Base-by-base conservation (phyloP, 2,797 vertebrate species). In the Myoxocephalus aenaeus region DNA sequence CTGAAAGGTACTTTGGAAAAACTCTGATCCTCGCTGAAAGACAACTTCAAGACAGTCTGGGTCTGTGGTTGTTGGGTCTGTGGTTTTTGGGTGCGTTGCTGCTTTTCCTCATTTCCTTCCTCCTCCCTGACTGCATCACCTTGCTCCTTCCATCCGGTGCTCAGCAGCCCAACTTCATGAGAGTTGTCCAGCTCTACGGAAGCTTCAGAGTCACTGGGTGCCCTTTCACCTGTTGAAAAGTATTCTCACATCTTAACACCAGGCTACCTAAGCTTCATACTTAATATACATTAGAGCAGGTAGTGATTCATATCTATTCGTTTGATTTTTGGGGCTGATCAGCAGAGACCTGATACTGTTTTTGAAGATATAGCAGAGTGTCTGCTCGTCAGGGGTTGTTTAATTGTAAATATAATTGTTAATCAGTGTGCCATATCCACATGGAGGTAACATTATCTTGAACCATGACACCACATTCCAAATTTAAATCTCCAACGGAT, bases 191-290 rank as follows among this genome's bases (percentile, higher is more conserved):
- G 56, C 50, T 65, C 77, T 56, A 42, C 54, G 63, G 73, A 38
- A 42, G 59, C 22, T 61, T 81, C 72, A 73, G 64, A 65, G 56
- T 68, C 54, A 77, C 48, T 25, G 15, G n/a, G 7, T 34, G 38
- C 32, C 29, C 4, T 85, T 46, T 83, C 38, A 80, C 77, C 92
- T 91, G 91, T 80, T 69, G 70, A 79, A 62, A 80, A 66, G 36
- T 57, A 69, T 44, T 46, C 71, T 87, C 22, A 70, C 29, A 79
- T 78, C 79, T 80, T 27, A 84, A 71, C 34, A 75, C n/a, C 18
- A 12, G 20, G 17, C 20, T 8, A 32, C 15, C 14, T 2, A 0
- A 18, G 4, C 48, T 51, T 51, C 20, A 50, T 20, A 50, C 48
- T 48, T 7, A 7, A 48, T 8, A 48, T 48, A 7, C 17, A 20